Percentiles rank a stretch among this genome's conserved stretches.
These are phyloP conservation scores for Mesorhabditis belari DNA, from an alignment of 2,888 invertebrate genomes.

Conservation along the genomic window DNA sequence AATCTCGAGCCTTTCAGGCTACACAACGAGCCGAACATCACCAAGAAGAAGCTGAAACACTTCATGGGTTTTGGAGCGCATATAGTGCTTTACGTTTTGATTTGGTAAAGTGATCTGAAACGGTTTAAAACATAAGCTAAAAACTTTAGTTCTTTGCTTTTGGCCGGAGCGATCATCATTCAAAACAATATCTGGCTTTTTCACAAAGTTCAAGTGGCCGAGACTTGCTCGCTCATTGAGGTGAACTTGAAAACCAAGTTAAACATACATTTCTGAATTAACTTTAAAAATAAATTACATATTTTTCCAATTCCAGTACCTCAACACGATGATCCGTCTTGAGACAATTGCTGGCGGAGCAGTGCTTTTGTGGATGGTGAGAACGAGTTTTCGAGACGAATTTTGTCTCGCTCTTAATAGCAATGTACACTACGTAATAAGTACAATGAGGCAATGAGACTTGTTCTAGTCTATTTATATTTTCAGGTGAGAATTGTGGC, in stretches of 20 bases:
- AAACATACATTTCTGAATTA: neutral
- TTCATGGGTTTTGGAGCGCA: constrained; percentile 33
- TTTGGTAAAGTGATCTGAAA: neutral
- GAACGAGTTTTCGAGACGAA: neutral
- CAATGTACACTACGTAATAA: too few relatives aligned
- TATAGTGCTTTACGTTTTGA: constrained; percentile 24
- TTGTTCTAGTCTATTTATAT: too few relatives aligned
- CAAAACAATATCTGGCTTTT: constrained; percentile 19
- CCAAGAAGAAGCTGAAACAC: constrained; percentile 19
- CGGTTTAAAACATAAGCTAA: neutral
- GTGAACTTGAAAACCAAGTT: constrained; percentile 3
- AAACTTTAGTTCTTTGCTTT: constrained; percentile 15
- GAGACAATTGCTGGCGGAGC: constrained; percentile 34
- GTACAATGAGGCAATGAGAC: too few relatives aligned
- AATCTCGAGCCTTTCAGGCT: constrained; percentile 12
- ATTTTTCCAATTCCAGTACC: constrained; percentile 18
- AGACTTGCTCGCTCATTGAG: constrained; percentile 29
- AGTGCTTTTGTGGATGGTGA: constrained; percentile 29
- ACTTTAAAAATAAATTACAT: neutral
- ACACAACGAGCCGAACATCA: constrained; percentile 32
- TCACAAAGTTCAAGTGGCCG: constrained; percentile 17
- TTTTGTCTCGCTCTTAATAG: neutral
- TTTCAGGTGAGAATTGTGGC: constrained; percentile 29
- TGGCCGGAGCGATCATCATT: constrained; percentile 25
- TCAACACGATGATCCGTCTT: constrained; percentile 26